Evolutionary conservation across 2,113 vertebrate species (phyloP), one percentile per base, ranked within the genome.

Genomic region (Myotis yumanensis): DNA sequence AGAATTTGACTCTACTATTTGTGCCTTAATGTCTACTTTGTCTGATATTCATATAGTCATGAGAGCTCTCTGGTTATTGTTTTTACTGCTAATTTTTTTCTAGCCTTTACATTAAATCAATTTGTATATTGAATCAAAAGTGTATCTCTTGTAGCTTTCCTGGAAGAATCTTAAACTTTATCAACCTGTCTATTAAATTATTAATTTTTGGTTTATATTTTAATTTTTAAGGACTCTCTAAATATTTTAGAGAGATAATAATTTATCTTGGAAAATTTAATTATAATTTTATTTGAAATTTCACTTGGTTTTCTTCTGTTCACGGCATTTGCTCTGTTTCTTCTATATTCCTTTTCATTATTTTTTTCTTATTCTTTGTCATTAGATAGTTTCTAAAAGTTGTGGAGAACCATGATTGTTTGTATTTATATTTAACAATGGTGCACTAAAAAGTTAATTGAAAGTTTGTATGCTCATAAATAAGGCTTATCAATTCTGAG

Each of bases 111-210:
- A 20, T 91, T 82, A 52, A 82, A 72, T 3, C 11, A 48, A 48
- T 82, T 11, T 48, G 37, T 82, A 18, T 52, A 32, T 32, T 75
- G n/a, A 51, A 25, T 52, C 43, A 40, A 75, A 91, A 71, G 11
- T 46, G 20, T 37, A 8, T 48, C 32, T 51, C 12, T 40, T 64
- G 1, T 18, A 91, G 43, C 71, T 66, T 80, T 85, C 46, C 35
- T 96, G 35, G 72, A 62, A 46, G n/a, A 76, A 57, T 73, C 15
- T 85, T 73, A 71, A 85, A 40, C 11, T 88, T 88, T 80, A 86
- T 14, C 11, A 80, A 43, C 1, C 4, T 20, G 73, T 71, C 9
- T 85, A 28, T 16, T 80, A 16, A 89, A 35, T 22, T 57, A 57
- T 28, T 54, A 17, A n/a, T 4, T 16, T 30, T 57, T 37, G 11